Conservation (phyloP, 2,888 invertebrate species). For the Clitarchus hookeri region DNA sequence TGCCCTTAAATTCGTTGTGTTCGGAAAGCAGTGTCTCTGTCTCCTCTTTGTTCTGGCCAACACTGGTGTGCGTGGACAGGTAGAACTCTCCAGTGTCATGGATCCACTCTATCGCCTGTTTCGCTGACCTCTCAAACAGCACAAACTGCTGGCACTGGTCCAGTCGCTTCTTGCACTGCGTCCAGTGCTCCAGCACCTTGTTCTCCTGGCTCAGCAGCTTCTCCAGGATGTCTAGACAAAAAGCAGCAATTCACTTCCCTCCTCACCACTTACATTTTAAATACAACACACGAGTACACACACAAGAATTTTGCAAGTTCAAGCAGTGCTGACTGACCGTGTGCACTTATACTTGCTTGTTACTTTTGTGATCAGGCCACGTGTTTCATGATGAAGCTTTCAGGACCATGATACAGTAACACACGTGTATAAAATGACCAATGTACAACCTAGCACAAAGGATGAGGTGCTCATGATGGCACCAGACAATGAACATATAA, state of each 20-base stretch:
- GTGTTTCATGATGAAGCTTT: too few relatives aligned
- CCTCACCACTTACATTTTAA: too few relatives aligned
- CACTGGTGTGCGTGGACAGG: conserved; percentile 66
- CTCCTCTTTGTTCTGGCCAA: conserved; percentile 71
- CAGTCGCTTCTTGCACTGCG: conserved; percentile 90
- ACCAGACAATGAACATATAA: too few relatives aligned
- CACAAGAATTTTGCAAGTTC: too few relatives aligned
- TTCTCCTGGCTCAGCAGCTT: conserved; percentile 93
- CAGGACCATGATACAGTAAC: too few relatives aligned
- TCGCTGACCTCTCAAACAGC: conserved; percentile 87
- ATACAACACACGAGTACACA: too few relatives aligned
- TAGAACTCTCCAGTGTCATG: conserved; percentile 87
- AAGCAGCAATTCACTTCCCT: neutral
- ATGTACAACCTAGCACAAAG: too few relatives aligned
- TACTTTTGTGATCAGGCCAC: too few relatives aligned
- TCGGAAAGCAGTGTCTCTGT: conserved; percentile 79
- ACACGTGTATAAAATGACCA: too few relatives aligned
- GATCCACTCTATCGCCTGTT: conserved; percentile 97
- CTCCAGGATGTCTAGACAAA: conserved; percentile 75
- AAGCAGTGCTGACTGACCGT: too few relatives aligned
- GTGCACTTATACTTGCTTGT: too few relatives aligned
- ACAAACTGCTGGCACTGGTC: conserved; percentile 98
- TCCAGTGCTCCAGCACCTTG: conserved; percentile 95
- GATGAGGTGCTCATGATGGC: too few relatives aligned
- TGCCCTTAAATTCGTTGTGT: conserved; percentile 87